These are phyloP conservation scores for Lycocerus yunnanus DNA, from an alignment of 2,888 invertebrate species.

Conservation along the genomic window DNA sequence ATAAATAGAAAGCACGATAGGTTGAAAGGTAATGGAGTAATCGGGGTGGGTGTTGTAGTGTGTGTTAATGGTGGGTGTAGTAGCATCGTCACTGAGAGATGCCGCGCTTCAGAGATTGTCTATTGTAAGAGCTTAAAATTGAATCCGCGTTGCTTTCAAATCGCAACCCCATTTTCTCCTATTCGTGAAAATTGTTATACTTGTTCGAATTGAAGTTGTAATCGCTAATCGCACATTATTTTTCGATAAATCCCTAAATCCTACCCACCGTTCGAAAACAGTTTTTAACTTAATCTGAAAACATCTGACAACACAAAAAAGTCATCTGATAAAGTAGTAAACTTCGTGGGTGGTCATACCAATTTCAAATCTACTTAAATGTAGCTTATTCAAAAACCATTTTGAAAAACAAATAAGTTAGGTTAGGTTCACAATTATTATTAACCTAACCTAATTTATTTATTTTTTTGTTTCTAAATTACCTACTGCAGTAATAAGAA, in stretches of 20 bases:
- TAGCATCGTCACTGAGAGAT: conserved; percentile 41
- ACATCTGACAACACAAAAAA: neutral
- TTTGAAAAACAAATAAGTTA: too few relatives aligned
- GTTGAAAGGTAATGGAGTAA: conserved; percentile 34
- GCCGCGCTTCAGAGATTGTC: conserved; percentile 45
- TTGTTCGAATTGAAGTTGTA: neutral
- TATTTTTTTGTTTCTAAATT: too few relatives aligned
- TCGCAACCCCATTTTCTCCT: conserved; percentile 35
- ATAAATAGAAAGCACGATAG: conserved; percentile 25
- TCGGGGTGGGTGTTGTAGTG: conserved; percentile 37
- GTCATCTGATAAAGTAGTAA: too few relatives aligned
- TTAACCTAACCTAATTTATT: too few relatives aligned
- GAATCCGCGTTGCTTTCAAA: conserved; percentile 44
- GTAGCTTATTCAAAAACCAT: too few relatives aligned
- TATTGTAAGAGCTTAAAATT: conserved; percentile 45
- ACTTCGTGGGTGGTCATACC: too few relatives aligned
- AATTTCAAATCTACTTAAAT: too few relatives aligned
- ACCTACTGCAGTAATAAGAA: too few relatives aligned
- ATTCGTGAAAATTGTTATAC: conserved; percentile 27
- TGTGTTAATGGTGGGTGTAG: conserved; percentile 38
- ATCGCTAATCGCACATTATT: neutral
- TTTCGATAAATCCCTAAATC: too few relatives aligned
- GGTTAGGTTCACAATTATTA: too few relatives aligned
- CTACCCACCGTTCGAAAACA: neutral
- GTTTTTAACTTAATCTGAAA: neutral